Evolutionary conservation across 2,888 invertebrate genomes (phyloP), one percentile per base, ranked within the genome.

Genomic region (Carpatolechia fugitivella): DNA sequence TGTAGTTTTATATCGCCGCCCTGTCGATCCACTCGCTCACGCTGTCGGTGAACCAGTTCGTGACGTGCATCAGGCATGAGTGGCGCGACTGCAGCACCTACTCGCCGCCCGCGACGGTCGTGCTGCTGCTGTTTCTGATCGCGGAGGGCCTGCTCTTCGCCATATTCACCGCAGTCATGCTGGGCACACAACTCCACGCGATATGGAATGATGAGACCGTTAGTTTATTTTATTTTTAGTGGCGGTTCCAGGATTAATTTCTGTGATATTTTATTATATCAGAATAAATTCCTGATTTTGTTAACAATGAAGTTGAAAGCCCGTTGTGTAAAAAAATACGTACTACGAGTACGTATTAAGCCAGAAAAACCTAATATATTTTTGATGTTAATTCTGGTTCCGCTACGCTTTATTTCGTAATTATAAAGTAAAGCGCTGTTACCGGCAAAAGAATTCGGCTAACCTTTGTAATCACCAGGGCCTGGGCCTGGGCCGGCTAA

Each of bases 131-230:
- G 55, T 97, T 98, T 78, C 92, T 99, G 33, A 95, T 97, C 53
- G 98, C 98, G 65, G 98, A 99, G 86, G 97, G 98, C 0, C 91
- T 99, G 36, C 92, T 99, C 48, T 99, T 99, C 90, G 98, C 98
- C 18, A 97, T 99, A 66, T 99, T 99, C 85, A 99, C 99, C 0
- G 95, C 96, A 24, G 97, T 99, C 40, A 99, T 99, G 99, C 93
- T 98, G 68, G 97, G 96, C 48, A 98, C 98, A 0, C 99, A 99
- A 83, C 87, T 99, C 40, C 97, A 97, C 76, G 98, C 99, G 24
- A 99, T 99, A 76, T 98, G 98, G 94, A 97, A 97, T 74, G 99
- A 99, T 85, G 98, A 99, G 91, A 99, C 99, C 68, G 98, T 96
- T 82, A 82, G 91, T 80, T 48, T 13, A 52, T 51, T 36, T 59